Evolutionary conservation across 1,140 invertebrate species (phyloP), one percentile per base, ranked within the genome.

Genomic region (Laodelphax striatellus): DNA sequence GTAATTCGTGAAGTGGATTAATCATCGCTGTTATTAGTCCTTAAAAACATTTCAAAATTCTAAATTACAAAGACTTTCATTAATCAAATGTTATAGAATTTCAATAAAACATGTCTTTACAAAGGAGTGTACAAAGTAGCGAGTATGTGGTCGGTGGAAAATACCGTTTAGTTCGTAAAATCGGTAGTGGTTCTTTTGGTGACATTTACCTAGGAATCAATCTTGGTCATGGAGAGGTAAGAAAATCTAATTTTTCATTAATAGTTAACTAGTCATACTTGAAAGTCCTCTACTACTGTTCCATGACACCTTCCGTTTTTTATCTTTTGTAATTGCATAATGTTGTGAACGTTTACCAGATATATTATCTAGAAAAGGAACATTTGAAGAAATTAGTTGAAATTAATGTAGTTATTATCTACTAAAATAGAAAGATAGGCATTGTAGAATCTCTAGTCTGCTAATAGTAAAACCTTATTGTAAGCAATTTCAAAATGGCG

Each of bases 131-230:
- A 17, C 16, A 50, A 50, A 50, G 16, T 17, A 50, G 21, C 46
- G 88, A 91, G 71, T 84, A 91, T 73, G 80, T 92, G 70, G 88
- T 95, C 68, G 90, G 87, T 68, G 84, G 84, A 67, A 94, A 95
- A 76, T 98, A 98, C 77, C 86, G 93, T 72, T 82, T 99, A 67
- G 86, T 97, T 68, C 81, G 95, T 66, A 97, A 97, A 82, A 98
- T 99, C 71, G 97, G 92, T 72, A 95, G 92, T 74, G 97, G 97
- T 66, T 98, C 95, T 4, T 99, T 99, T 77, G 97, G 97, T 72
- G 96, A 98, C 77, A 98, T 99, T 73, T 98, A 96, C 76, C 80
- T 98, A 68, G 94, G 90, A 64, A 94, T 97, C 75, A 97, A 97
- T 80, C 85, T 94, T 70, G 82, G 86, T 70, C 96, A 93, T 84